These are phyloP conservation scores for Enteromius anoplus DNA, from an alignment of 2,797 vertebrate genomes.

Conservation along the genomic window DNA sequence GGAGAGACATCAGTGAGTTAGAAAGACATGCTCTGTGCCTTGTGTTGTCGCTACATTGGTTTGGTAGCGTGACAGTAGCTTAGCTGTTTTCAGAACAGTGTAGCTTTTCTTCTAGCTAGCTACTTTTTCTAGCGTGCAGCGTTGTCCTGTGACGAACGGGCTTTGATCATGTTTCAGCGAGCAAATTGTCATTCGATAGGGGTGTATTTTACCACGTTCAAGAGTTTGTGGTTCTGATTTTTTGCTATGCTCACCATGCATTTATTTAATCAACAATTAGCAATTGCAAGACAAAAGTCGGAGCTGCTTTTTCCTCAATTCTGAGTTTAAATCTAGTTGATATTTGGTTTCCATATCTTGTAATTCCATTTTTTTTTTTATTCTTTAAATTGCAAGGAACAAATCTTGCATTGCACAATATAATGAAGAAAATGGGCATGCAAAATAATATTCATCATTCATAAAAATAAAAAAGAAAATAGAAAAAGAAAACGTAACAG, in stretches of 20 bases:
- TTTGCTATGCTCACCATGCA: not conserved
- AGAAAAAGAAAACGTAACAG: no score
- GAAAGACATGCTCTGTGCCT: not conserved
- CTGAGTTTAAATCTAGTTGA: not conserved
- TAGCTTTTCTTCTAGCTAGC: not conserved
- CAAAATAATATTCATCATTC: not conserved
- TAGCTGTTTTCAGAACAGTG: constrained; percentile 23
- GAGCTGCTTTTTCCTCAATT: not conserved
- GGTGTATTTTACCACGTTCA: not conserved
- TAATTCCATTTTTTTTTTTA: not conserved
- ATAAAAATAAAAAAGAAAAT: no score
- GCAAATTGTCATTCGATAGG: not conserved
- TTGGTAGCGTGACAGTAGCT: constrained; percentile 12
- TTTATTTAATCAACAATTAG: not conserved
- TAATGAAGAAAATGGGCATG: not conserved
- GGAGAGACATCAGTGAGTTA: constrained; percentile 12
- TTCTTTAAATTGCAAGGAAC: not conserved
- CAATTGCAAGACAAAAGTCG: not conserved
- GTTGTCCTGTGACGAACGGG: not conserved
- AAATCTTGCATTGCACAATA: not conserved
- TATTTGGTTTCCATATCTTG: not conserved
- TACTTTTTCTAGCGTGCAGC: not conserved
- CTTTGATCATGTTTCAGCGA: not conserved
- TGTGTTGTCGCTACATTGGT: not conserved
- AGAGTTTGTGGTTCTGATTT: not conserved